Evolutionary conservation across 2,113 vertebrate genomes (phyloP).

Genomic region (Nesogale talazaci): DNA sequence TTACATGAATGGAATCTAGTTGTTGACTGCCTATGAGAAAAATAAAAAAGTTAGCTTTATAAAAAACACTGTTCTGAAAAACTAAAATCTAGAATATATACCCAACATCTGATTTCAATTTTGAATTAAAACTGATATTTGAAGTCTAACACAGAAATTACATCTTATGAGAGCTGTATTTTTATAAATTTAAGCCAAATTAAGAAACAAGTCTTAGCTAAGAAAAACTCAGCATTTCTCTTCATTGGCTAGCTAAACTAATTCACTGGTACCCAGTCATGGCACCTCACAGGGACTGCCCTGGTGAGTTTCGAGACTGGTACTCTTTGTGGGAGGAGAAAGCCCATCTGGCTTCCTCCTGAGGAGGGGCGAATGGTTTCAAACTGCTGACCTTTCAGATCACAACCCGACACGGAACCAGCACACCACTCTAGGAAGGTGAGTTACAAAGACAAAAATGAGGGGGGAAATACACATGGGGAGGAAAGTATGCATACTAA

Average conservation of each 20-base stretch:
- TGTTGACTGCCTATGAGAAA: slow-evolving; percentile 89
- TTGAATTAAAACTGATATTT: slow-evolving; percentile 41
- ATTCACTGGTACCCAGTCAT: no score
- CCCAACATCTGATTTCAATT: slow-evolving; percentile 4
- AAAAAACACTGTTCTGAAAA: slow-evolving; percentile 48
- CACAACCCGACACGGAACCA: no score
- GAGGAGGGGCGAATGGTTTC: no score
- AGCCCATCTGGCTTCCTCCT: no score
- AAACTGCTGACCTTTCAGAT: no score
- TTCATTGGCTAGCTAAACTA: background rate
- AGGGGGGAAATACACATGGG: background rate
- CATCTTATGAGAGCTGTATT: background rate
- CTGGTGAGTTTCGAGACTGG: no score
- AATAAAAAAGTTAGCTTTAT: slow-evolving; percentile 22
- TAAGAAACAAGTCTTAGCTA: slow-evolving; percentile 24
- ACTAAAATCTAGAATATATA: slow-evolving; percentile 54
- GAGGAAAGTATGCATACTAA: background rate
- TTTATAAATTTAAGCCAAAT: slow-evolving; percentile 22
- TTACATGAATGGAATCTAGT: slow-evolving; percentile 96
- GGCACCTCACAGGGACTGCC: no score
- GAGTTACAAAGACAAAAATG: slow-evolving; percentile 46
- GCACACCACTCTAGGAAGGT: slow-evolving; percentile 17
- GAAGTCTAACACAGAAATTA: slow-evolving; percentile 51
- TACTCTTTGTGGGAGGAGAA: no score
- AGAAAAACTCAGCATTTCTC: slow-evolving; percentile 17